Evolutionary conservation across 2,113 vertebrate species (phyloP).

Genomic region (Brachyistius frenatus): DNA sequence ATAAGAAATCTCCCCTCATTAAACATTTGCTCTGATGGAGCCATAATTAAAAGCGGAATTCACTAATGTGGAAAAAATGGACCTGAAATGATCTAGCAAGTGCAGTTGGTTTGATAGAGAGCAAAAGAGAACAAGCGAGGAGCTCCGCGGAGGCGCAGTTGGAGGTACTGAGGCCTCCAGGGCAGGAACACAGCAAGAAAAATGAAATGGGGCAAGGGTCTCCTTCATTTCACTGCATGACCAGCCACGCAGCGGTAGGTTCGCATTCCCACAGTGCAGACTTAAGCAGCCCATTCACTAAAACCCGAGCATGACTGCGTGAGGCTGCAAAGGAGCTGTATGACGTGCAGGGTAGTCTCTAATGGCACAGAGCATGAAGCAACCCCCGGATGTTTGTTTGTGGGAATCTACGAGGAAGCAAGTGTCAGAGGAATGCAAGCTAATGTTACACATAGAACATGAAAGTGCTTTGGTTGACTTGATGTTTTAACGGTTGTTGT

Average conservation of each 20-base stretch:
- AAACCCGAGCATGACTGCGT: constrained; percentile 39
- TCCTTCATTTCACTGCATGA: constrained; percentile 40
- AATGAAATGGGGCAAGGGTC: constrained; percentile 35
- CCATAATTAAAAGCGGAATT: constrained; percentile 44
- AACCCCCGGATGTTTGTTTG: background rate
- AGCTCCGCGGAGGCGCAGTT: constrained; percentile 15
- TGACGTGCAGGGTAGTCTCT: constrained; percentile 37
- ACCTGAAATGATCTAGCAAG: constrained; percentile 52
- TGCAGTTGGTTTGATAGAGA: constrained; percentile 37
- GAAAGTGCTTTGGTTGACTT: no score
- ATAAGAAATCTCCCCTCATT: constrained; percentile 18
- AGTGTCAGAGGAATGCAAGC: no score
- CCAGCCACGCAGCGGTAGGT: constrained; percentile 30
- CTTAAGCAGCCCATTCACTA: constrained; percentile 47
- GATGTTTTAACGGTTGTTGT: no score
- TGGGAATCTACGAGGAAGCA: background rate
- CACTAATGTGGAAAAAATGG: constrained; percentile 14
- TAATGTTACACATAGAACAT: no score
- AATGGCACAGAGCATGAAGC: constrained; percentile 15
- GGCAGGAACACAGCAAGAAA: constrained; percentile 27
- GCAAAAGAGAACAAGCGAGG: constrained; percentile 30
- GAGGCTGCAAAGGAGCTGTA: constrained; percentile 15
- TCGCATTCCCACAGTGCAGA: constrained; percentile 47
- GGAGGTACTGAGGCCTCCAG: constrained; percentile 13
- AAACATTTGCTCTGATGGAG: constrained; percentile 28